phyloP scores from a whole-genome alignment of 2,797 vertebrate genomes.

The Pitangus sulphuratus region DNA sequence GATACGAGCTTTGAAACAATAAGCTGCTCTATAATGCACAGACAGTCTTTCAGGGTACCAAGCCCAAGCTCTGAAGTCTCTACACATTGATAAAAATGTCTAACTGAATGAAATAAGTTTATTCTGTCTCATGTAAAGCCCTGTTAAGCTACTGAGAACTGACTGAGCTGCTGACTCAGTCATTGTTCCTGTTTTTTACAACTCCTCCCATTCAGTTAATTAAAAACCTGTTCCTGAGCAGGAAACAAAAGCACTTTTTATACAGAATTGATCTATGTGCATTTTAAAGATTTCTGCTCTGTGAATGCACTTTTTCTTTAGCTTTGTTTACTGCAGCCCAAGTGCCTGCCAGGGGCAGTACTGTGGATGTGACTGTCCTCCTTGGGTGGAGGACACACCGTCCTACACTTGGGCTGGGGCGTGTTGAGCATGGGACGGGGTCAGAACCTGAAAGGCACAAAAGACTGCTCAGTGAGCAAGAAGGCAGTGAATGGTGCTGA shows the following conservation, averaged over 20 bases:
- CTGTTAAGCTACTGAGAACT: slow-evolving; percentile 37
- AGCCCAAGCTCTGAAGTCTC: slow-evolving; percentile 17
- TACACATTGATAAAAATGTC: slow-evolving; percentile 42
- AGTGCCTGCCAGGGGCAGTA: slow-evolving; percentile 55
- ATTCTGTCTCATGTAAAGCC: slow-evolving; percentile 24
- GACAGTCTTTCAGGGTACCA: background rate
- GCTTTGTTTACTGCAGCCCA: slow-evolving; percentile 37
- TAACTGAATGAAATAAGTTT: slow-evolving; percentile 33
- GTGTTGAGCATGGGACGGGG: slow-evolving; percentile 61
- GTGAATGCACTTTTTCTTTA: slow-evolving; percentile 63
- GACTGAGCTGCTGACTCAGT: slow-evolving; percentile 47
- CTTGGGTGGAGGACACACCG: slow-evolving; percentile 45
- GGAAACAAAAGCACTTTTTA: slow-evolving; percentile 66
- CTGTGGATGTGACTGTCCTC: slow-evolving; percentile 57
- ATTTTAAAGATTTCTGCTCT: slow-evolving; percentile 51
- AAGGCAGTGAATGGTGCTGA: slow-evolving; percentile 1
- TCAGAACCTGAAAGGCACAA: slow-evolving; percentile 72
- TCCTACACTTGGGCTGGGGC: slow-evolving; percentile 58
- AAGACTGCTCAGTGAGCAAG: slow-evolving; percentile 49
- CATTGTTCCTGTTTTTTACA: slow-evolving; percentile 48
- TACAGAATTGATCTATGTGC: slow-evolving; percentile 36
- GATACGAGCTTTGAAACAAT: background rate
- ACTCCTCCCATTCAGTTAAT: slow-evolving; percentile 56
- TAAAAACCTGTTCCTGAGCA: slow-evolving; percentile 59
- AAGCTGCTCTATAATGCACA: slow-evolving; percentile 32